Percentiles rank a stretch among this genome's conserved stretches.
phyloP scores from a whole-genome alignment of 1,140 invertebrate species.

The Drosophila lacertosa region DNA sequence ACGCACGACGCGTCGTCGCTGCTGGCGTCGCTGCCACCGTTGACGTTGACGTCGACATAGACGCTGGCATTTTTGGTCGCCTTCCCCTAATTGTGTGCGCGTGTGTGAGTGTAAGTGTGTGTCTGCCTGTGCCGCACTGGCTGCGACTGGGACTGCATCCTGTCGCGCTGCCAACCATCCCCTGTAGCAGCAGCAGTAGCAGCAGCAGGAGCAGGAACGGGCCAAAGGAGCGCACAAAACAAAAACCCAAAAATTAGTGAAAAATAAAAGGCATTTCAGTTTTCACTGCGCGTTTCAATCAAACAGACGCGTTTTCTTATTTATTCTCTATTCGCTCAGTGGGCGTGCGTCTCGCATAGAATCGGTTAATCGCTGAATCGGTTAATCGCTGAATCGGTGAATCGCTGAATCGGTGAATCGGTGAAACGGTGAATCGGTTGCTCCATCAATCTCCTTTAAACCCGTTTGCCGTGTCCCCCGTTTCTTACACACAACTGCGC shows the following conservation, averaged over 20 bases:
- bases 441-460: background rate
- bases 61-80: conserved; percentile 26
- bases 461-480: background rate
- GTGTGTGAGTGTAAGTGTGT: conserved; percentile 27
- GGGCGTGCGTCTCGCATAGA: background rate
- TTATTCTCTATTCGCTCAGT: background rate
- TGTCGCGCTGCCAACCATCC: conserved; percentile 53
- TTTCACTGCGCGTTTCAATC: conserved; percentile 59
- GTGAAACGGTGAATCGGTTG: background rate
- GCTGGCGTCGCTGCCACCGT: conserved; percentile 4
- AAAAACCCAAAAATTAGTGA: conserved; percentile 57
- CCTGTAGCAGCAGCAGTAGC: conserved; percentile 27
- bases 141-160: conserved; percentile 55
- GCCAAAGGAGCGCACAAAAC: conserved; percentile 36
- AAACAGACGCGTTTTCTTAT: conserved; percentile 59
- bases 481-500: no score
- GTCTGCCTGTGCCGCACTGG: conserved; percentile 14
- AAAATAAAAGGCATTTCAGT: conserved; percentile 76
- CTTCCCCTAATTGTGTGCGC: conserved; percentile 57
- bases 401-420: no score
- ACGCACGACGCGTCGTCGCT: conserved; percentile 32
- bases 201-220: conserved; percentile 25
- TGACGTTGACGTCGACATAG: conserved; percentile 8
- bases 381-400: no score
- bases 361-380: background rate